phyloP scores from a whole-genome alignment of 2,113 vertebrate genomes.

The Sinocyclocheilus rhinocerous region DNA sequence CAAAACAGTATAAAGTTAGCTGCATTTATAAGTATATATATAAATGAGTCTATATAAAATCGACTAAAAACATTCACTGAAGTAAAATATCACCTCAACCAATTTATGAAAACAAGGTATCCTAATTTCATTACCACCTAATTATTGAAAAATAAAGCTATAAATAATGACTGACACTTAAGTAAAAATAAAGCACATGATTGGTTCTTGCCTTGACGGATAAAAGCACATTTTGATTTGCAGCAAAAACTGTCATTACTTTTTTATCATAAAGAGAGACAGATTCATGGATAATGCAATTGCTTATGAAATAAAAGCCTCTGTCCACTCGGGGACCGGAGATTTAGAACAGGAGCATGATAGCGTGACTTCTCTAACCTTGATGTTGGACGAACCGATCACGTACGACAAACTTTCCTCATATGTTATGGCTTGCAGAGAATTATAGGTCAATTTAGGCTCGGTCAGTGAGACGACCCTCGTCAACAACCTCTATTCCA shows the following conservation, averaged over 20 bases:
- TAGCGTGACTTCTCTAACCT: conserved; percentile 52
- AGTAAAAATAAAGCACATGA: background rate
- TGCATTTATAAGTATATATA: background rate
- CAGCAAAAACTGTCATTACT: background rate
- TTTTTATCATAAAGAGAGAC: conserved; percentile 1
- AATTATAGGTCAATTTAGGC: conserved; percentile 59
- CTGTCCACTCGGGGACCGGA: background rate
- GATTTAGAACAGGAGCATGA: conserved; percentile 26
- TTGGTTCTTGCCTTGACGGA: background rate
- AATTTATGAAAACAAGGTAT: background rate
- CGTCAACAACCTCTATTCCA: conserved; percentile 52
- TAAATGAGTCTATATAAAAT: background rate
- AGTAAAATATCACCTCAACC: background rate
- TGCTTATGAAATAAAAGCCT: conserved; percentile 41
- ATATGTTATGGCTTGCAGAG: conserved; percentile 48
- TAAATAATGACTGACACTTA: conserved; percentile 3
- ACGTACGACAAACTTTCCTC: conserved; percentile 43
- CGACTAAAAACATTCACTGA: background rate
- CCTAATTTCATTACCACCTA: background rate
- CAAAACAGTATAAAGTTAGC: background rate
- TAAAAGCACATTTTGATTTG: background rate
- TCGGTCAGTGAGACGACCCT: conserved; percentile 47
- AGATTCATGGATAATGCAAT: conserved; percentile 32
- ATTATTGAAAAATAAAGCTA: background rate
- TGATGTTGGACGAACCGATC: conserved; percentile 45